Evolutionary conservation across 2,888 invertebrate species (phyloP).

Genomic region (Drosophila kambysellisi): DNA sequence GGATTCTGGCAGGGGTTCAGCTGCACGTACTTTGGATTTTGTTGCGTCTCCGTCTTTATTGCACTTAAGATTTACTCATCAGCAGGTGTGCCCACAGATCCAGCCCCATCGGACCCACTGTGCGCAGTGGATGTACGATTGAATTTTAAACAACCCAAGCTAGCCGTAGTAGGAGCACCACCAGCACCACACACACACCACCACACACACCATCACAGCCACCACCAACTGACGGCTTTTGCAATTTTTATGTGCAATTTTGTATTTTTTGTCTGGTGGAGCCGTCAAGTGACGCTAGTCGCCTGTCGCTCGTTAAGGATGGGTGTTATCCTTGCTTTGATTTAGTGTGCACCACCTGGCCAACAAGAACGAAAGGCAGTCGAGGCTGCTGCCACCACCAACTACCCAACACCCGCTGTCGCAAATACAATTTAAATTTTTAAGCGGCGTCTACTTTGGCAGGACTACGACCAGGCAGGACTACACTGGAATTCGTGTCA

Average conservation of each 20-base stretch:
- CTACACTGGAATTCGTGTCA: conserved; percentile 70
- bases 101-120: conserved; percentile 6
- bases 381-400: conserved; percentile 4
- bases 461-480: background rate
- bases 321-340: conserved; percentile 53
- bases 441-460: conserved; percentile 78
- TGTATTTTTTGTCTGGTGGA: conserved; percentile 26
- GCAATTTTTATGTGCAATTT: conserved; percentile 78
- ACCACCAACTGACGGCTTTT: conserved; percentile 52
- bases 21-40: conserved; percentile 82
- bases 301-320: conserved; percentile 75
- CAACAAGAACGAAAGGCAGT: conserved; percentile 3
- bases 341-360: conserved; percentile 56
- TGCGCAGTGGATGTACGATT: conserved; percentile 59
- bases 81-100: conserved; percentile 72
- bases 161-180: conserved; percentile 3
- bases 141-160: conserved; percentile 64
- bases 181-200: no score
- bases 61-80: conserved; percentile 82
- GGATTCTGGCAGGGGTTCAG: conserved; percentile 47
- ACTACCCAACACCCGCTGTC: conserved; percentile 41
- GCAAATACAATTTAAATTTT: conserved; percentile 81
- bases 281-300: conserved; percentile 49
- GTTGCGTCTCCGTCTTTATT: conserved; percentile 75
- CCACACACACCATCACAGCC: background rate